Percentiles rank a stretch among this genome's conserved stretches.
Evolutionary conservation across 2,888 invertebrate species (phyloP).

Genomic region (Amitus sp.): DNA sequence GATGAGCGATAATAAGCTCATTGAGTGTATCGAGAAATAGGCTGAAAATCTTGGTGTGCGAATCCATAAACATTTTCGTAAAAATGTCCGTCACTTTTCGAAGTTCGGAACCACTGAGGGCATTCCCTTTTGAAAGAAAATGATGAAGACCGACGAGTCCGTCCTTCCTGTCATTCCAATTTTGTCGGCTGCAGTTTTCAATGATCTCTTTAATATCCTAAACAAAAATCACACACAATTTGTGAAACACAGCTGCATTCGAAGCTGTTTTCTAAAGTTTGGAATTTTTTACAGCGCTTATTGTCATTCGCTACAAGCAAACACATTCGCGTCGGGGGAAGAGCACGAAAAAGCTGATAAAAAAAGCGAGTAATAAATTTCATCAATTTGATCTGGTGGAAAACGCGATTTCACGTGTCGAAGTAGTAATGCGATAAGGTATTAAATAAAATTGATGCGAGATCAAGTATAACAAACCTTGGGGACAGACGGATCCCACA

Average conservation of each 20-base stretch:
- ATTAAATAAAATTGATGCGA: slow-evolving; percentile 9
- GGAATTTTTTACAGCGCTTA: no score
- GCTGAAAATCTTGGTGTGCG: slow-evolving; percentile 93
- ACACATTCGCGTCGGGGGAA: no score
- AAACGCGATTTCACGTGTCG: no score
- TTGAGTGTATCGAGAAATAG: slow-evolving; percentile 93
- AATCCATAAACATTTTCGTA: slow-evolving; percentile 97
- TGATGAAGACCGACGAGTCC: slow-evolving; percentile 85
- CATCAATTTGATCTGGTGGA: no score
- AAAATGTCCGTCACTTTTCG: slow-evolving; percentile 92
- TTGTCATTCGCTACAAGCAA: no score
- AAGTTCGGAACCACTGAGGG: slow-evolving; percentile 76
- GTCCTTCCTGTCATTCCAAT: slow-evolving; percentile 96
- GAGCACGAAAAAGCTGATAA: no score
- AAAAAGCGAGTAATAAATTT: no score
- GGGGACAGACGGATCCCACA: slow-evolving; percentile 69
- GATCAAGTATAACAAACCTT: slow-evolving; percentile 65
- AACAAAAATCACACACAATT: slow-evolving; percentile 16
- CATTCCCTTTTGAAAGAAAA: slow-evolving; percentile 77
- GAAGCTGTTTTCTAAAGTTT: no score
- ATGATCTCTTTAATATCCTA: slow-evolving; percentile 89
- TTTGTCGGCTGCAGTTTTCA: slow-evolving; percentile 85
- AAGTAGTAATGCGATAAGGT: no score
- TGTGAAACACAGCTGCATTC: no score
- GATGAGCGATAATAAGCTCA: slow-evolving; percentile 87